Base-by-base conservation (phyloP, 2,888 invertebrate genomes). In the Drosophila greeni region DNA sequence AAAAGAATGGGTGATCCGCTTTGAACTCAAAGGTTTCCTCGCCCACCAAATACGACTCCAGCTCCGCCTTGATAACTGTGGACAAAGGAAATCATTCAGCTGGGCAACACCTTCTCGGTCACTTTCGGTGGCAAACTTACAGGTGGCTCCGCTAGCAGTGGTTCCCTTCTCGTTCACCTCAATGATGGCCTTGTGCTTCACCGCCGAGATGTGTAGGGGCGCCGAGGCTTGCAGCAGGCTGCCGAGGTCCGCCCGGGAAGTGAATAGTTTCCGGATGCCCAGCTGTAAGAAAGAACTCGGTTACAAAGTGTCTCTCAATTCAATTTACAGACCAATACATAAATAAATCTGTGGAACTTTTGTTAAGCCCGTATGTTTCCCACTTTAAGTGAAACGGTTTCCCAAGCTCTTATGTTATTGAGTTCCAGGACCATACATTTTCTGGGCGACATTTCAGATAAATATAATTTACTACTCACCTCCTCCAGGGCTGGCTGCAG, bases 151-250 rank as follows among this genome's bases (percentile, higher is more conserved):
- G 20, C 95, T 94, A 0, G 95, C 95, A 86, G 95, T 95, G 2
- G 94, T 93, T 0, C 96, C 96, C 85, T 95, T 94, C 85, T 96
- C 96, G 86, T 95, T 94, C 0, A 96, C 94, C 85, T 95, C 94
- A 74, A 96, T 93, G 84, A 93, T 94, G 0, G 95, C 94, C 86
- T 96, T 96, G 85, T 96, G 96, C 5, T 95, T 87, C 2, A 93
- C 94, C 84, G 93, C 92, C 39, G 92, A 92, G 1, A 95, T 93
- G 53, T 83, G 88, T 11, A 95, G 80, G 0, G 81, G 79, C 59
- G 90, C 89, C 0, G 11, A 75, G 77, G 26, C 20, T 29, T 91
- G 88, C 37, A 93, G 86, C 23, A 95, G 88, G 2, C 92, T 92
- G 9, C 90, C 89, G 74, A 95, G 91, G 62, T 95, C 91, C 0